These are phyloP conservation scores for Notarius lentiginosus DNA, from an alignment of 2,113 vertebrate species.

Conservation along the genomic window DNA sequence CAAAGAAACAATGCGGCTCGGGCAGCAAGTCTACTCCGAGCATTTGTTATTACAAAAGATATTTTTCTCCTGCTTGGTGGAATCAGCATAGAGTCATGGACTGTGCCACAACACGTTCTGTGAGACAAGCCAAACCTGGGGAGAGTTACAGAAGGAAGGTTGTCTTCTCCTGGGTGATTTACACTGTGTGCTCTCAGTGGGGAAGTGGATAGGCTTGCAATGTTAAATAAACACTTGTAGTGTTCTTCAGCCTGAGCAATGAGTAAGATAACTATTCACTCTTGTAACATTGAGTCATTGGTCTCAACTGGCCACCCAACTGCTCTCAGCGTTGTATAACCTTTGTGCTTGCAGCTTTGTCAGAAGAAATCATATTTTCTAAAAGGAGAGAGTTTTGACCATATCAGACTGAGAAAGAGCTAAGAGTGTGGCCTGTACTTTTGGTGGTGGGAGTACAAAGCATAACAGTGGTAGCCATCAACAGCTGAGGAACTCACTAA, in stretches of 20 bases:
- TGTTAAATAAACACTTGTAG: slow-evolving; percentile 50
- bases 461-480: slow-evolving; percentile 62
- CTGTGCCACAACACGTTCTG: slow-evolving; percentile 78
- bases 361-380: neutral
- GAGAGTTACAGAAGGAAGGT: slow-evolving; percentile 51
- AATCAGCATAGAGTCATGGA: slow-evolving; percentile 74
- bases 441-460: slow-evolving; percentile 66
- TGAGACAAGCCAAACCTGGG: slow-evolving; percentile 66
- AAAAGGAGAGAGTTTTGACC: neutral
- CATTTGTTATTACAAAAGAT: slow-evolving; percentile 77
- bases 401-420: slow-evolving; percentile 42
- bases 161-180: slow-evolving; percentile 54
- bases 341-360: neutral
- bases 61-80: slow-evolving; percentile 73
- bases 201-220: slow-evolving; percentile 37
- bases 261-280: slow-evolving; percentile 28
- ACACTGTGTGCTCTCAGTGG: slow-evolving; percentile 30
- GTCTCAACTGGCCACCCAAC: neutral
- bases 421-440: slow-evolving; percentile 62
- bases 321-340: neutral
- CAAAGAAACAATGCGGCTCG: slow-evolving; percentile 69
- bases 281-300: slow-evolving; percentile 21
- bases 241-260: slow-evolving; percentile 42
- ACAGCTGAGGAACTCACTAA: slow-evolving; percentile 66
- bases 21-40: slow-evolving; percentile 63